Conservation (phyloP, 1,140 invertebrate species). For the Drosophila truncata region DNA sequence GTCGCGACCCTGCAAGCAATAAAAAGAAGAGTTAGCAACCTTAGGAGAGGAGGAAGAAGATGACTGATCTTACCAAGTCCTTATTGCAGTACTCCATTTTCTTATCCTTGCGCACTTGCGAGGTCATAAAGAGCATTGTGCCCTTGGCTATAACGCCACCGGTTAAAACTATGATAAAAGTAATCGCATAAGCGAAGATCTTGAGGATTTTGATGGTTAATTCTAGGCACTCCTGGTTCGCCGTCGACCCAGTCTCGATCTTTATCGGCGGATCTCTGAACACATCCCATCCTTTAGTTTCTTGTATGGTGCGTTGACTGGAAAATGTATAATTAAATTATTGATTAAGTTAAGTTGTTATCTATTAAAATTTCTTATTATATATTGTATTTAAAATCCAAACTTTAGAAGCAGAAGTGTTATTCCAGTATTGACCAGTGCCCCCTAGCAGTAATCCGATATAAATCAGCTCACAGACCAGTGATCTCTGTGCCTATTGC, state of each 20-base stretch:
- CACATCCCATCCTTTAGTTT: constrained; percentile 98
- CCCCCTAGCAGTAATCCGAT: background rate
- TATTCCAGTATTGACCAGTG: background rate
- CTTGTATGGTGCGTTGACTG: constrained; percentile 93
- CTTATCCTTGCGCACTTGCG: constrained; percentile 92
- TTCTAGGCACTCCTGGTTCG: constrained; percentile 93
- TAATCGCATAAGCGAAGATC: constrained; percentile 93
- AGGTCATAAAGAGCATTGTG: constrained; percentile 95
- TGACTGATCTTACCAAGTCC: constrained; percentile 90
- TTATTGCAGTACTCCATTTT: constrained; percentile 93
- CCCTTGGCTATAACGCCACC: constrained; percentile 94
- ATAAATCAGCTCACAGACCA: constrained; percentile 24
- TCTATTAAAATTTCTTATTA: background rate
- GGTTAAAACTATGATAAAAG: constrained; percentile 93
- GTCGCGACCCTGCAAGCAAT: constrained; percentile 89
- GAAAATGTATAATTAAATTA: background rate
- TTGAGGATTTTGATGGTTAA: constrained; percentile 94
- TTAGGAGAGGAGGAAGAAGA: no score
- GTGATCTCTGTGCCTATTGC: constrained; percentile 19
- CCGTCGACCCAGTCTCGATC: constrained; percentile 94
- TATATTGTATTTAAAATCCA: background rate
- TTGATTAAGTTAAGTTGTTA: background rate
- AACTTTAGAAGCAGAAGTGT: background rate
- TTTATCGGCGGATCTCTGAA: constrained; percentile 95
- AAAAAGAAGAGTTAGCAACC: background rate